Base-by-base conservation (phyloP, 1,140 invertebrate genomes). In the Protaetia brevitarsis region DNA sequence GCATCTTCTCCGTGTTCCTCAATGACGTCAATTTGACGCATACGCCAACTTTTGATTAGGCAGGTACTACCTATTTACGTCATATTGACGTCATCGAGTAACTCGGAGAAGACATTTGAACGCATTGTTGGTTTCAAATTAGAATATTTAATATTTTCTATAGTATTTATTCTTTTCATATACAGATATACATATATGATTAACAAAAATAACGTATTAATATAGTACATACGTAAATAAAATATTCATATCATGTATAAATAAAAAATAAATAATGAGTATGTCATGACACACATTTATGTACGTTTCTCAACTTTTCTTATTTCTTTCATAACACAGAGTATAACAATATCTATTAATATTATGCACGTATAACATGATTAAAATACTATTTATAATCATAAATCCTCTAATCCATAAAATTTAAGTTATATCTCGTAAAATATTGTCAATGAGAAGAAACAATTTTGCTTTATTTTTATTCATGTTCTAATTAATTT, bases 251-350 rank as follows among this genome's bases (percentile, higher is more conserved):
- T 45, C 16, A 37, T 37, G 34, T 45, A 45, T 45, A 45, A 45
- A 45, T 45, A 45, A 45, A 19, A 45, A 45, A 45, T 45, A 45
- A 45, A 45, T 45, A 45, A 45, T 19, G 41, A 45, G 41, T 45
- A 45, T 45, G 37, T 21, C 19, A 45, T 45, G n/a, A 45, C 10
- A n/a, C n/a, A n/a, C n/a, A n/a, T n/a, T n/a, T n/a, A n/a, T 37
- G 10, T 16, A 3, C 16, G 34, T 37, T 37, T 5, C 16, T 36
- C 2, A 3, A 13, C 11, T 37, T 5, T 37, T 37, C 5, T 16
- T 11, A n/a, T 37, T 37, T 3, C 34, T 8, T 37, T 11, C 34
- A 37, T 37, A 37, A 37, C 16, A 37, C 34, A 16, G 10, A 13
- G n/a, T 37, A 37, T 11, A 37, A 16, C n/a, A 3, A 37, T 37